Evolutionary conservation across 2,888 invertebrate species (phyloP).

Genomic region (Diarsia dahlii): DNA sequence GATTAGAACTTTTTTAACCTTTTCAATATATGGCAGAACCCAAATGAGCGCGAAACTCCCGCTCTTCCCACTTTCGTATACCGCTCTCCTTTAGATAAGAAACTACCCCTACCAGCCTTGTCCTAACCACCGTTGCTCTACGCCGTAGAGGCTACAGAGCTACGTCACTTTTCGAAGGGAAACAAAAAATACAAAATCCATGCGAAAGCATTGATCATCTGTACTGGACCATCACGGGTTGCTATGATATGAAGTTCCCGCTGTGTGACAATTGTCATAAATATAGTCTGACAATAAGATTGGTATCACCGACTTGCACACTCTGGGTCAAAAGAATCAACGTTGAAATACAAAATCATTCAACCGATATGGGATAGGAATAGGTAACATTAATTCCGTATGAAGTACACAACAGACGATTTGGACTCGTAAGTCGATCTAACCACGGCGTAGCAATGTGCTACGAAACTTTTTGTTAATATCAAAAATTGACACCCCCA

Average conservation of each 20-base stretch:
- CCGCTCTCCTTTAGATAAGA: not conserved
- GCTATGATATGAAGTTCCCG: not conserved
- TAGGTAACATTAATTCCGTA: no score
- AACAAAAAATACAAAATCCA: not conserved
- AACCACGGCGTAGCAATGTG: not conserved
- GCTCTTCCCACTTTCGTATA: not conserved
- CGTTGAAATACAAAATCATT: constrained; percentile 8
- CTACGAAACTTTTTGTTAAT: not conserved
- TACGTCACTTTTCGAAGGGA: not conserved
- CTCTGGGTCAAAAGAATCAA: constrained; percentile 16
- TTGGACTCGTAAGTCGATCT: not conserved
- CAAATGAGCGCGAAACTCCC: not conserved
- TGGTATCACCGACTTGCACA: not conserved
- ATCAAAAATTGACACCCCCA: constrained; percentile 26
- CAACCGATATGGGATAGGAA: not conserved
- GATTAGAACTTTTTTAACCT: not conserved
- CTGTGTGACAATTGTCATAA: not conserved
- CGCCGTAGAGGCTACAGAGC: not conserved
- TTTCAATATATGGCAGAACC: not conserved
- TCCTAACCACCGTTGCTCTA: not conserved
- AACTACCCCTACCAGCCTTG: not conserved
- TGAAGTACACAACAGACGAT: not conserved
- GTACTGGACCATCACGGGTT: not conserved
- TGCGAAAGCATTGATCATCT: not conserved
- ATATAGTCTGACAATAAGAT: not conserved